These are phyloP conservation scores for Parasteatoda lunata DNA, from an alignment of 2,888 invertebrate genomes.

Conservation along the genomic window DNA sequence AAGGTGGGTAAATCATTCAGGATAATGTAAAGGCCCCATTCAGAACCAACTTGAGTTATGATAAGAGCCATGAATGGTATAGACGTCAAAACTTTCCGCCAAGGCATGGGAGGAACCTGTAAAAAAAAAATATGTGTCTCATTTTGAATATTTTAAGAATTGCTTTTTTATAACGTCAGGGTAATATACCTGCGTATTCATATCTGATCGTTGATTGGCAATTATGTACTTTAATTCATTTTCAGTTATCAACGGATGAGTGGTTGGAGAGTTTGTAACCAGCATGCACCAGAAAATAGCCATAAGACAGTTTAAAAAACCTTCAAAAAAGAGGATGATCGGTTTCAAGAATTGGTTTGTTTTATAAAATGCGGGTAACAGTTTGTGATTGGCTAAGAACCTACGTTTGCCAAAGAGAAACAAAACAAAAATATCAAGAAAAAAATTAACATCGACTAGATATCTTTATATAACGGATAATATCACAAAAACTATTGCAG, in stretches of 20 bases:
- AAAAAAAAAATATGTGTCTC: slow-evolving; percentile 64
- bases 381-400: background rate
- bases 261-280: slow-evolving; percentile 12
- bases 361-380: background rate
- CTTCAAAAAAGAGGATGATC: background rate
- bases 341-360: background rate
- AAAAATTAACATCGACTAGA: no score
- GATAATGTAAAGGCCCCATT: slow-evolving; percentile 92
- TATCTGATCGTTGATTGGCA: slow-evolving; percentile 21
- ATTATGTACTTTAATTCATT: slow-evolving; percentile 36
- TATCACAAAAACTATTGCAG: no score
- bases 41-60: slow-evolving; percentile 88
- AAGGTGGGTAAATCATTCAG: slow-evolving; percentile 88
- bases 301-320: slow-evolving; percentile 8
- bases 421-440: no score
- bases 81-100: slow-evolving; percentile 84
- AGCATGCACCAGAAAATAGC: slow-evolving; percentile 32
- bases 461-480: no score
- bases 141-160: background rate
- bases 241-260: slow-evolving; percentile 31
- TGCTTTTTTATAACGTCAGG: background rate
- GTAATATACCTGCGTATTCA: slow-evolving; percentile 8
- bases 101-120: slow-evolving; percentile 86
- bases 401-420: background rate
- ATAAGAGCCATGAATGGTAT: slow-evolving; percentile 89